These are phyloP conservation scores for Muntiacus reevesi DNA, from an alignment of 2,113 vertebrate genomes.

Conservation along the genomic window DNA sequence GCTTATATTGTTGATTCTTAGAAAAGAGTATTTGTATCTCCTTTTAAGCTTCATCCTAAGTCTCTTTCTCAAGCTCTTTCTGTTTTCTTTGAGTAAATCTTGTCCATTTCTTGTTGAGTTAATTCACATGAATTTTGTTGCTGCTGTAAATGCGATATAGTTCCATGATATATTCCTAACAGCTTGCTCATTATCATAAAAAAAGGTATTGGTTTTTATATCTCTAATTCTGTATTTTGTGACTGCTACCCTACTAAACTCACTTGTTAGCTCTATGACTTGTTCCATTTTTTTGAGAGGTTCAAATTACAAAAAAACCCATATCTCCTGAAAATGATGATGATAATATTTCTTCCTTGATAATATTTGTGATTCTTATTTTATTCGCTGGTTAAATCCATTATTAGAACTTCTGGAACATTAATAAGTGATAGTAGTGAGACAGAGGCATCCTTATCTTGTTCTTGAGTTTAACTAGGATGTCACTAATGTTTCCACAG, in stretches of 20 bases:
- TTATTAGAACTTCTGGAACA: neutral
- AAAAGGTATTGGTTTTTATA: slow-evolving; percentile 17
- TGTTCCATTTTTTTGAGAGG: neutral
- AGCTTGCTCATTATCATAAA: neutral
- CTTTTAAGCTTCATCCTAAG: neutral
- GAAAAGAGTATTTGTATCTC: neutral
- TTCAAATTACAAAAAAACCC: slow-evolving; percentile 21
- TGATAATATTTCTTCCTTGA: slow-evolving; percentile 12
- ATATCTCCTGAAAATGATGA: slow-evolving; percentile 11
- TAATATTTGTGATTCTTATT: slow-evolving; percentile 41
- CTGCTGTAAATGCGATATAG: neutral
- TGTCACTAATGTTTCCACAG: neutral
- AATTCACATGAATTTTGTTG: slow-evolving; percentile 14
- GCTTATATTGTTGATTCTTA: neutral
- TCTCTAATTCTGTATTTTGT: neutral
- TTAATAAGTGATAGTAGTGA: neutral
- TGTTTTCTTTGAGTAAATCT: slow-evolving; percentile 24
- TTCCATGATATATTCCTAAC: neutral
- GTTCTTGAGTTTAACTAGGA: neutral
- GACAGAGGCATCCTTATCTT: neutral
- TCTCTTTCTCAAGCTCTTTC: neutral
- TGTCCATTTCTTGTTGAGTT: slow-evolving; percentile 6
- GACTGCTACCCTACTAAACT: neutral
- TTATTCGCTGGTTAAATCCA: slow-evolving; percentile 40
- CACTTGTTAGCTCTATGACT: slow-evolving; percentile 1